phyloP scores from a whole-genome alignment of 1,140 invertebrate genomes.

The Acromyrmex echinatior region DNA sequence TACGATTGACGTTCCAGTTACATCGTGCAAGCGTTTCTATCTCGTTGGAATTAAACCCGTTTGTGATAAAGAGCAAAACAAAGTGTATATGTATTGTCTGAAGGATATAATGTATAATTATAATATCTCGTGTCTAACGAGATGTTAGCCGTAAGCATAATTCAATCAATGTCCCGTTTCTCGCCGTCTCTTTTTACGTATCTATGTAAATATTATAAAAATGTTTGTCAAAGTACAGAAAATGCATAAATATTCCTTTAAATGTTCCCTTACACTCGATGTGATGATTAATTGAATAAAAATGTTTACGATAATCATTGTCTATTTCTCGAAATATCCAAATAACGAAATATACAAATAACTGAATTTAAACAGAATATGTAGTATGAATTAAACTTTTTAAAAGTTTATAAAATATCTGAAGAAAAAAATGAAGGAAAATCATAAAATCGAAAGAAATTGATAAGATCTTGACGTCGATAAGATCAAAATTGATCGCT shows the following conservation, averaged over 20 bases:
- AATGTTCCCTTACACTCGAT: not conserved
- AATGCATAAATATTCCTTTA: too few species aligned
- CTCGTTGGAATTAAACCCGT: constrained; percentile 38
- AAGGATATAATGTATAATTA: constrained; percentile 39
- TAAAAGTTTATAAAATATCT: not conserved
- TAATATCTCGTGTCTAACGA: constrained; percentile 39
- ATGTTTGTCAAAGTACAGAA: not conserved
- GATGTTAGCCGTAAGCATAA: constrained; percentile 24
- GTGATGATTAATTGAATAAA: not conserved
- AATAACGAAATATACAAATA: not conserved
- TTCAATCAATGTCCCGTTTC: constrained; percentile 20
- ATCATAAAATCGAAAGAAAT: not conserved
- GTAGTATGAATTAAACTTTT: not conserved
- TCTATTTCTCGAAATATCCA: not conserved
- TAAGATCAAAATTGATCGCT: not conserved
- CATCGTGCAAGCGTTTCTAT: constrained; percentile 51
- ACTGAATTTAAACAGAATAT: not conserved
- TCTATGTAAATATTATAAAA: not conserved
- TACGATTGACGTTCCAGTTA: constrained; percentile 58
- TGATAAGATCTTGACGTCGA: not conserved
- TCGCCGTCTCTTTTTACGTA: not conserved
- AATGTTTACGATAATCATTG: not conserved
- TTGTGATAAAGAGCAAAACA: constrained; percentile 48
- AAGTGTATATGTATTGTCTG: constrained; percentile 32
- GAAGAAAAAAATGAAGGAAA: not conserved